Evolutionary conservation across 2,888 invertebrate species (phyloP), one percentile per base, ranked within the genome.

Genomic region (Protodeltote pygarga): DNA sequence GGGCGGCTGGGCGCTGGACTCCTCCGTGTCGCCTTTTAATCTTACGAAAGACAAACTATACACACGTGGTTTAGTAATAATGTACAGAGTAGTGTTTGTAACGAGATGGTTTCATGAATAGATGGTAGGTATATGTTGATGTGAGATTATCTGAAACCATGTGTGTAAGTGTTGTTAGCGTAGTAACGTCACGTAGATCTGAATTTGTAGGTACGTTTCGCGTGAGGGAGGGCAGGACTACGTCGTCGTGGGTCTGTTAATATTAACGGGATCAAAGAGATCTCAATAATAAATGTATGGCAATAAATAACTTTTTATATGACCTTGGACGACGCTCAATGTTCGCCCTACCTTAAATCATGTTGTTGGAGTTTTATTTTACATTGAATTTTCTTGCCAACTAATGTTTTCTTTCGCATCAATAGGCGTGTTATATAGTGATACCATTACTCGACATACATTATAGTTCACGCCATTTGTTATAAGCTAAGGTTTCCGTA

Each of bases 161-260:
- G 40, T 16, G 54, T 44, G 57, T 51, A 45, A 37, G 28, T 31
- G 46, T 58, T 51, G 49, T 64, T 44, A 61, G 57, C 35, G 39
- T 49, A 59, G 57, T 57, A 49, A 57, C 41, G 50, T 64, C 62
- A 65, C 77, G 77, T 82, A 81, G 81, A 81, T 81, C 81, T 76
- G 79, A 82, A 81, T 82, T 81, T 81, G 75, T 75, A 70, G 44
- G 24, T 40, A 41, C 39, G n/a, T n/a, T n/a, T n/a, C n/a, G n/a
- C n/a, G n/a, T 14, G 49, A 25, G 23, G 11, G 20, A 23, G 54
- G 42, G 52, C 45, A 45, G 53, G 24, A 27, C 25, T 31, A 48
- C 37, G 38, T 9, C 38, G 33, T 25, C 41, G 28, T 55, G 38
- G 48, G 41, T 45, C 44, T 39, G 41, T 49, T 54, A 47, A 57